Base-by-base conservation (phyloP, 2,113 vertebrate genomes). In the Eptesicus fuscus region DNA sequence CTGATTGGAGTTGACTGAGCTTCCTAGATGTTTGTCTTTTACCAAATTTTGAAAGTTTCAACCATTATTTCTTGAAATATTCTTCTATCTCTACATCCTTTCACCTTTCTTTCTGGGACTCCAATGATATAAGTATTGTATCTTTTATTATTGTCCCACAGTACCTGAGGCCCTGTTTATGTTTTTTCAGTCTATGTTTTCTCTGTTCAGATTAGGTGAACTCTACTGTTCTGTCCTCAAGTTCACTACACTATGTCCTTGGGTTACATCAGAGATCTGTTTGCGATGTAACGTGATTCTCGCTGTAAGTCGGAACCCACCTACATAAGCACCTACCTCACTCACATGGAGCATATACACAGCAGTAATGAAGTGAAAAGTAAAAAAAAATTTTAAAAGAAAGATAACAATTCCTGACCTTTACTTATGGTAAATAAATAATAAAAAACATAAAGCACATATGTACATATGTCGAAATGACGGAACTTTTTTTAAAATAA, bases 1-100 rank as follows among this genome's bases (percentile, higher is more conserved):
- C 35, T 69, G 14, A 85, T 85, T 86, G 53, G 10, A 78, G 28
- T 84, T 91, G 12, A 51, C 28, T 94, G 25, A 76, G 35, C 32
- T 91, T 96, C 37, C 67, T 89, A 5, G 20, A 80, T 95, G 1
- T 83, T 1, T 84, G 5, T 67, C 67, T 91, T 88, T 73, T 83
- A 88, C 25, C 40, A 93, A 13, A 94, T 84, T 94, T 74, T 79
- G 47, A 40, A 85, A 91, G 8, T 84, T 87, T 90, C 30, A 88
- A 30, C 23, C 28, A 78, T 71, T 67, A 51, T 91, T 95, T 80
- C 30, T 88, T 84, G 86, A 56, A 93, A 37, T 80, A 59, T 69
- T 88, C 14, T 28, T 80, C 88, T 35, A 85, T 17, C 6, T 25
- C 25, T 14, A 80, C 28, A 85, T 93, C 61, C 28, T 77, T 91